phyloP scores from a whole-genome alignment of 1,140 invertebrate genomes.

The Cotesia typhae region DNA sequence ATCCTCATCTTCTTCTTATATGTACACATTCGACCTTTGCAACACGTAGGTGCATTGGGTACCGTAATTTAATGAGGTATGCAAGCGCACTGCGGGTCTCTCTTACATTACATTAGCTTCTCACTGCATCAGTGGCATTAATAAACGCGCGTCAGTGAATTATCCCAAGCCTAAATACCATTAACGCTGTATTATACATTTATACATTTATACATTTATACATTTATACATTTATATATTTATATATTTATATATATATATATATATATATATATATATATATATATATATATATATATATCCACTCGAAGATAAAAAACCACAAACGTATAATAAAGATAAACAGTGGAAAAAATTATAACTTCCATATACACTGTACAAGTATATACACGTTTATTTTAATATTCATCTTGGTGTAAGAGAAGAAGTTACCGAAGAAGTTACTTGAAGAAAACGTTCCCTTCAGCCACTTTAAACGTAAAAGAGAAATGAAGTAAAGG shows the following conservation, averaged over 20 bases:
- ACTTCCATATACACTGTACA: background rate
- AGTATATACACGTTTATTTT: too few species aligned
- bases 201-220: too few species aligned
- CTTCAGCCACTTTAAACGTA: too few species aligned
- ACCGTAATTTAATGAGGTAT: slow-evolving; percentile 33
- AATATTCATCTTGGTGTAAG: too few species aligned
- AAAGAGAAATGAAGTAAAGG: too few species aligned
- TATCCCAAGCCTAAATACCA: slow-evolving; percentile 32
- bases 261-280: too few species aligned
- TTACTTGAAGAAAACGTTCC: too few species aligned
- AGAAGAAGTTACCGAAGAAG: too few species aligned
- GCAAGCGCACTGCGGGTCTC: slow-evolving; percentile 17
- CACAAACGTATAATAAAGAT: slow-evolving; percentile 7
- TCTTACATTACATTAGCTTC: slow-evolving; percentile 5
- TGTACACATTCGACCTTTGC: slow-evolving; percentile 24
- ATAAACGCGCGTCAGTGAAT: slow-evolving; percentile 31
- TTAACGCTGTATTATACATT: slow-evolving; percentile 12
- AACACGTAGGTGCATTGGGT: slow-evolving; percentile 31
- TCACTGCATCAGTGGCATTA: slow-evolving; percentile 28
- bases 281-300: too few species aligned
- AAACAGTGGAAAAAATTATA: slow-evolving; percentile 11
- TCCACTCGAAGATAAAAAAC: background rate
- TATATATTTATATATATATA: too few species aligned
- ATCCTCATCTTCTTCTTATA: slow-evolving; percentile 22
- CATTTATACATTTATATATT: too few species aligned